These are phyloP conservation scores for Microhierax caerulescens DNA, from an alignment of 2,797 vertebrate genomes.

Conservation along the genomic window DNA sequence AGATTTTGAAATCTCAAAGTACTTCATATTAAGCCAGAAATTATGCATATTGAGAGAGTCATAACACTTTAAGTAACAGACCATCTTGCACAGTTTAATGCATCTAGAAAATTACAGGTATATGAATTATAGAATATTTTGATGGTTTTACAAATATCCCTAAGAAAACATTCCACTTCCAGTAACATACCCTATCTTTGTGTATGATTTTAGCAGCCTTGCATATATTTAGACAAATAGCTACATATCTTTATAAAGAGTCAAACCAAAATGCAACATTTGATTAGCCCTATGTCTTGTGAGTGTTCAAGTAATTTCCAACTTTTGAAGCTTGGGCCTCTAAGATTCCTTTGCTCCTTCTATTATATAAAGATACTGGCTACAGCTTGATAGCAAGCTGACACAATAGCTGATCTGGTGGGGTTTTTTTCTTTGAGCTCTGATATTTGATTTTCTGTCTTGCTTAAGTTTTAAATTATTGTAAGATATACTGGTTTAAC, in stretches of 20 bases:
- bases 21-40: neutral
- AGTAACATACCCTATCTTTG: neutral
- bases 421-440: neutral
- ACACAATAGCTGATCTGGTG: neutral
- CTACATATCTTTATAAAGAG: neutral
- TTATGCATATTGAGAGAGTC: neutral
- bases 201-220: neutral
- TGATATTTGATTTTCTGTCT: neutral
- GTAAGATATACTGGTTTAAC: neutral
- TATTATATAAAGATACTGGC: neutral
- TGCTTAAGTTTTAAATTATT: neutral
- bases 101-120: neutral
- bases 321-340: neutral
- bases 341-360: neutral
- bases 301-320: neutral
- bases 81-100: neutral
- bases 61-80: neutral
- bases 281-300: neutral
- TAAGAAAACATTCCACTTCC: neutral
- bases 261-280: neutral
- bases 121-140: neutral
- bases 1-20: neutral
- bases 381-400: neutral
- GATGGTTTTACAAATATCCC: neutral
- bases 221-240: neutral